phyloP scores from a whole-genome alignment of 2,888 invertebrate species.

The Scaptodrosophila latifasciaeformis region DNA sequence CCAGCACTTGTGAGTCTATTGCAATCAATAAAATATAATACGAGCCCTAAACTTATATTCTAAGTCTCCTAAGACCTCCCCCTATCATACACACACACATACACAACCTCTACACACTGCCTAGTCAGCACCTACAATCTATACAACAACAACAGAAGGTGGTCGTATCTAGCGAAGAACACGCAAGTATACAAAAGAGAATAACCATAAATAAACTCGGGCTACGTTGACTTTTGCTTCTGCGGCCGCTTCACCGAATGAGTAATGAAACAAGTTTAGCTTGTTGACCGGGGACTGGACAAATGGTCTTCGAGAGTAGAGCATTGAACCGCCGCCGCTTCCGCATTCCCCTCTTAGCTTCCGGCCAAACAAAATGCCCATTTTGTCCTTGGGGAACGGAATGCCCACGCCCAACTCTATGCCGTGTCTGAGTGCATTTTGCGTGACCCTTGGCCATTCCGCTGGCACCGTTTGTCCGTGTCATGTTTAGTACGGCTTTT shows the following conservation, averaged over 20 bases:
- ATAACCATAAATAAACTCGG: conserved; percentile 12
- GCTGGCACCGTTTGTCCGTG: conserved; percentile 15
- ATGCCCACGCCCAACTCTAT: conserved; percentile 10
- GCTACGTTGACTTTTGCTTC: background rate
- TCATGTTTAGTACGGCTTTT: conserved; percentile 7
- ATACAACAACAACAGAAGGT: conserved; percentile 17
- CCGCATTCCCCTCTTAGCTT: conserved; percentile 38
- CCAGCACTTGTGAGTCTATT: background rate
- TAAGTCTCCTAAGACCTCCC: no score
- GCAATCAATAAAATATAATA: no score
- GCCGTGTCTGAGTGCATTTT: conserved; percentile 38
- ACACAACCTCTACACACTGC: no score
- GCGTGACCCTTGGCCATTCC: conserved; percentile 57
- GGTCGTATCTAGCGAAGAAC: conserved; percentile 23
- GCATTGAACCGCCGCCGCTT: conserved; percentile 26
- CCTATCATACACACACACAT: no score
- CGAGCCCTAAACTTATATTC: no score
- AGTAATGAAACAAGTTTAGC: background rate
- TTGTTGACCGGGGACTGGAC: background rate
- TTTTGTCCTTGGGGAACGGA: conserved; percentile 45
- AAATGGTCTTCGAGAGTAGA: background rate
- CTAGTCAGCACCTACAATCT: conserved; percentile 8
- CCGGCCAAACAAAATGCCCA: conserved; percentile 21
- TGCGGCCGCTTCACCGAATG: no score
- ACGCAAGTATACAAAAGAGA: conserved; percentile 24